Conservation (phyloP, 1,140 invertebrate genomes). For the Drosophila sproati region DNA sequence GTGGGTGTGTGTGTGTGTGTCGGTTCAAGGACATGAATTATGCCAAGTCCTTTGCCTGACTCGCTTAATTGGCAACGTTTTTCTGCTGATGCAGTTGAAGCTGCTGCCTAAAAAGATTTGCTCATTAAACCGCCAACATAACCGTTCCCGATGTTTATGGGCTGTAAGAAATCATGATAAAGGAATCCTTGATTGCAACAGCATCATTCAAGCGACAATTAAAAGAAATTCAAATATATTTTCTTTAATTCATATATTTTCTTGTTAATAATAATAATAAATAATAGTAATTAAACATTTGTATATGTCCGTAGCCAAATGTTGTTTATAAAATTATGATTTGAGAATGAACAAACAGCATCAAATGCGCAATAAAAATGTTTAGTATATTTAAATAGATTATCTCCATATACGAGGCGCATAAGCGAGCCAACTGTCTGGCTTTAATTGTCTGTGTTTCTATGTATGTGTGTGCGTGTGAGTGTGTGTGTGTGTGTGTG, state of each 20-base stretch:
- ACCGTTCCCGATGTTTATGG: conserved; percentile 14
- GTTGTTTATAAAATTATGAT: not conserved
- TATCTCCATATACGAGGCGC: not conserved
- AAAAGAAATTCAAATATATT: too few species aligned
- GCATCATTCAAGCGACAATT: too few species aligned
- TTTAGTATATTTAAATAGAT: not conserved
- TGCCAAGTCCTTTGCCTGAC: conserved; percentile 27
- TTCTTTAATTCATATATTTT: too few species aligned
- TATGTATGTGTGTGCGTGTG: not conserved
- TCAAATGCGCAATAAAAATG: not conserved
- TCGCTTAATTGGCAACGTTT: conserved; percentile 70
- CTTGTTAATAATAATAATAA: too few species aligned
- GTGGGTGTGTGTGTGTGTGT: not conserved
- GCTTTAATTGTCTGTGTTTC: not conserved
- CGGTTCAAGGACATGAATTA: conserved; percentile 59
- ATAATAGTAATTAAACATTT: too few species aligned
- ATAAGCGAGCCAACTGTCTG: conserved; percentile 20
- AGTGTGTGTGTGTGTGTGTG: conserved; percentile 1
- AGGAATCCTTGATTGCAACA: too few species aligned
- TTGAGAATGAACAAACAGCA: not conserved
- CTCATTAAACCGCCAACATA: conserved; percentile 68
- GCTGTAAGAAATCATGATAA: not conserved
- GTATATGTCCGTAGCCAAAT: too few species aligned
- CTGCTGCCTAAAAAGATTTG: conserved; percentile 68
- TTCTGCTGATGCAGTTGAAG: conserved; percentile 57